Percentiles rank a stretch among this genome's conserved stretches.
Conservation (phyloP, 2,888 invertebrate genomes). For the Nemurella pictetii region DNA sequence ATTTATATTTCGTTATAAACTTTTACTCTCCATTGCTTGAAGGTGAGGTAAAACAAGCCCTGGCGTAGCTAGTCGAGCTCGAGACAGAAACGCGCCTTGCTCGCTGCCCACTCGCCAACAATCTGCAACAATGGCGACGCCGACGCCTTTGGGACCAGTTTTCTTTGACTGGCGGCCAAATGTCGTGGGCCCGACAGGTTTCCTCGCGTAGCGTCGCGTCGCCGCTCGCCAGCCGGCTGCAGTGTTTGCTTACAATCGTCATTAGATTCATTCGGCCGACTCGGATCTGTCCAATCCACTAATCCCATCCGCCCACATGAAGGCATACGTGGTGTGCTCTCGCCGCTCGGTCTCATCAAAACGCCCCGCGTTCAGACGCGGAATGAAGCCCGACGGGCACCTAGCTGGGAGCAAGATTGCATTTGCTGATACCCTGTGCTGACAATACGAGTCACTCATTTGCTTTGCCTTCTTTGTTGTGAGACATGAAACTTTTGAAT, state of each 20-base stretch:
- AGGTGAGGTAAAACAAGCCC: background rate
- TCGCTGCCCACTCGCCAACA: conserved; percentile 1
- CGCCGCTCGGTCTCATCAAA: too few species aligned
- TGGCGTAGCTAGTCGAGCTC: background rate
- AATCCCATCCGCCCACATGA: background rate
- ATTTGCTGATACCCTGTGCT: too few species aligned
- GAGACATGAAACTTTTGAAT: too few species aligned
- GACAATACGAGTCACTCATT: too few species aligned
- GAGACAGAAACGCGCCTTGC: background rate
- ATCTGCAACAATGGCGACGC: background rate
- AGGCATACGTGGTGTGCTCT: too few species aligned
- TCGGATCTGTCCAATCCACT: background rate
- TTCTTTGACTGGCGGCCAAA: background rate
- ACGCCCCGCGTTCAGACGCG: too few species aligned
- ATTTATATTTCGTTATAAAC: too few species aligned
- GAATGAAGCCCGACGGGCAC: too few species aligned
- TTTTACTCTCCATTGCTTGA: background rate
- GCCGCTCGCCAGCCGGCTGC: background rate
- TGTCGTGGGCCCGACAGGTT: background rate
- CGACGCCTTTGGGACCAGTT: conserved; percentile 9
- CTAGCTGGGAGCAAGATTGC: too few species aligned
- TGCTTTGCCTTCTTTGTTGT: too few species aligned
- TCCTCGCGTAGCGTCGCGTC: too few species aligned
- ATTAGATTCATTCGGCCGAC: background rate
- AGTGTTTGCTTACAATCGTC: background rate